Conservation (phyloP, 2,113 vertebrate genomes). For the Xenus cinereus region DNA sequence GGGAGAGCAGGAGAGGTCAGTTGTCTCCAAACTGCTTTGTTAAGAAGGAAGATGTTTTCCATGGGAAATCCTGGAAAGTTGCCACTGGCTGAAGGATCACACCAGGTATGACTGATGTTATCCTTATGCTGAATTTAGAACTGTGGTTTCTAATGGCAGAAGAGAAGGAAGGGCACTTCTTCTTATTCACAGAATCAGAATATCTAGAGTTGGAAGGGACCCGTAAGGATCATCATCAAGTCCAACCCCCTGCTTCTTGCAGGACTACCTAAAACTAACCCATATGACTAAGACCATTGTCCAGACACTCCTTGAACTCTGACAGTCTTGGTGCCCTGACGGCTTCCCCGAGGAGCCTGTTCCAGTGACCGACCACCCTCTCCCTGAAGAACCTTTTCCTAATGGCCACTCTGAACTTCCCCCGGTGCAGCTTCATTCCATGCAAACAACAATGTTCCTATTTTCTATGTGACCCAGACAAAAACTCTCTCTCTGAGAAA, state of each 20-base stretch:
- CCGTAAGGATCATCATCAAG: background rate
- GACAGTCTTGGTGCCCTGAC: background rate
- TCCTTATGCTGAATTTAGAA: background rate
- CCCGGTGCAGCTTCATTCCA: background rate
- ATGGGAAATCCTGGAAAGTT: background rate
- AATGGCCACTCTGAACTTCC: background rate
- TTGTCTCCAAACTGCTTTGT: background rate
- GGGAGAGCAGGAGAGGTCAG: background rate
- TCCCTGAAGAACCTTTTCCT: background rate
- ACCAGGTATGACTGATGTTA: background rate
- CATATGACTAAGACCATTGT: background rate
- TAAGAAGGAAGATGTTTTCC: background rate
- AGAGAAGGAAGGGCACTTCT: background rate
- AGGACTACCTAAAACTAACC: background rate
- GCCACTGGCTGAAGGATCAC: background rate
- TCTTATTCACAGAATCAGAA: background rate
- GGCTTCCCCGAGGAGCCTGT: background rate
- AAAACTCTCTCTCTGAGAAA: background rate
- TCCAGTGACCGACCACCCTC: background rate
- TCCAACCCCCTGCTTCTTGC: fast-evolving
- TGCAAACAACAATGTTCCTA: background rate
- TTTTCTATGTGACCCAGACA: background rate
- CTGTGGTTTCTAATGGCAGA: background rate
- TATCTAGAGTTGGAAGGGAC: background rate
- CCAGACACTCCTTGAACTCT: background rate